Evolutionary conservation across 1,140 invertebrate genomes (phyloP), one percentile per base, ranked within the genome.

Genomic region (Oncopodura yosiiana): DNA sequence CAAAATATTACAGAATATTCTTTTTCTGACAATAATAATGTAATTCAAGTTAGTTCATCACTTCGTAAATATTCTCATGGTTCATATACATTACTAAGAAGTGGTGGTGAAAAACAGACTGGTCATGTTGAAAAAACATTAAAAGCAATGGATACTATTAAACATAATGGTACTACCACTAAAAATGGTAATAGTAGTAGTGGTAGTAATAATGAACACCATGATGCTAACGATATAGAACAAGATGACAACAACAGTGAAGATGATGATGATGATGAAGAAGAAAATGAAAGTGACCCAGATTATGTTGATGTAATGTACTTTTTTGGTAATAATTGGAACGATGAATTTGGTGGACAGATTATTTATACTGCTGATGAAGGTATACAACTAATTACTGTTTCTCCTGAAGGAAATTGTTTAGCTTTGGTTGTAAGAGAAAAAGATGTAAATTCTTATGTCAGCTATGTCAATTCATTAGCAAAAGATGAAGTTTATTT

Each of bases 1-100:
- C 50, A 64, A 43, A 54, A 56, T 19, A 26, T 64, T 11, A 56
- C 62, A 3, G 62, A 64, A 37, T 61, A 61, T 27, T 24, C 36
- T n/a, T n/a, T n/a, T n/a, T n/a, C n/a, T n/a, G n/a, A n/a, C n/a
- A n/a, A n/a, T n/a, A n/a, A n/a, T n/a, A n/a, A n/a, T n/a, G n/a
- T n/a, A n/a, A n/a, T n/a, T n/a, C n/a, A n/a, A n/a, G n/a, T 38
- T 38, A 38, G 42, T 3, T 56, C 39, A 5, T 60, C 58, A 0
- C 41, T 60, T 3, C 23, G 43, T 41, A 61, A 56, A 19, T 61
- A 43, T 32, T 34, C 44, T 18, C 24, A 36, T 18, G 53, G 58
- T 0, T 56, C 42, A 0, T 61, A 56, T 45, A 46, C 48, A 9
- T 46, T 61, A 23, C 12, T 61, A 29, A 48, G n/a, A 44, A 12